Base-by-base conservation (phyloP, 2,888 invertebrate genomes). In the Luperina testacea region DNA sequence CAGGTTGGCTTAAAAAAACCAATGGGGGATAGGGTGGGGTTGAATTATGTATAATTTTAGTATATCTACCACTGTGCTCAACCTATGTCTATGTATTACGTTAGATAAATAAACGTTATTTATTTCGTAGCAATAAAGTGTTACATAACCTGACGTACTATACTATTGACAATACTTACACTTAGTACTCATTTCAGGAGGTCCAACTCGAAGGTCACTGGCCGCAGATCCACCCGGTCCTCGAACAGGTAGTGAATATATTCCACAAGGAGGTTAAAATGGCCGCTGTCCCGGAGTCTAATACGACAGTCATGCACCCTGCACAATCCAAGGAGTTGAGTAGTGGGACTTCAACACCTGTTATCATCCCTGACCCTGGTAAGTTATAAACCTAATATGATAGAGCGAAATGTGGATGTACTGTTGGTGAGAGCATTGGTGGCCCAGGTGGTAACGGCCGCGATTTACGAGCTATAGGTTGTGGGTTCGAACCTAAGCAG, bases 171-270 rank as follows among this genome's bases (percentile, higher is more conserved):
- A 27, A 51, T 78, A 53, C 15, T 81, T 27, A 70, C 53, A 74
- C 67, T 48, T 15, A 42, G n/a, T 75, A 20, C 32, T 11, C 4
- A 63, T 78, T 88, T 8, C 82, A 96, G 96, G 94, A 94, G 83
- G 91, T 95, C 7, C 92, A 95, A 72, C 75, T 96, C 15, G 95
- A 96, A 91, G 96, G 96, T 0, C 93, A 92, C 63, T 95, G 95
- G 95, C 91, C 93, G 0, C 93, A 94, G 69, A 90, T 96, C 17
- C 92, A 94, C 74, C 94, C 95, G 0, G 92, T 94, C 0, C 76
- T 96, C 24, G 92, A 93, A n/a, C 93, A 95, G 59, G 94, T 96
- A 38, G 92, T 95, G n/a, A 90, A 94, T 17, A 90, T 95, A 81
- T 92, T 95, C 51, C 91, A 94, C 65, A 92, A 92, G 13, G 88